Conservation (phyloP, 2,888 invertebrate genomes). For the Ommatoiulus sabulosus region DNA sequence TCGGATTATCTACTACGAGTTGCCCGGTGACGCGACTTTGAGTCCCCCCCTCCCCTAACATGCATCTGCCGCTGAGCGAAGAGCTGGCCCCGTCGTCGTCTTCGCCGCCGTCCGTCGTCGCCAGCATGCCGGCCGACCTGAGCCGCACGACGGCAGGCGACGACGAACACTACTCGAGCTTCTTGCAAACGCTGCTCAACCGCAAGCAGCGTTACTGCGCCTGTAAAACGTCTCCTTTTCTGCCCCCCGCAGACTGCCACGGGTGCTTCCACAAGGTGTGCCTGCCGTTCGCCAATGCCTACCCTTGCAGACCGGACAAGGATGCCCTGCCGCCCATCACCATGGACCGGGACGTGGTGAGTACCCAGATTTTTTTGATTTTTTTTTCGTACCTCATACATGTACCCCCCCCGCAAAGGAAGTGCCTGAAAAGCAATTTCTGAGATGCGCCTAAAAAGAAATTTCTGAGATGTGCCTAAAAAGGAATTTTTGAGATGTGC, state of each 20-base stretch:
- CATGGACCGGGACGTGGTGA: slow-evolving; percentile 59
- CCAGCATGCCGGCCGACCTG: background rate
- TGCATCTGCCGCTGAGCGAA: slow-evolving; percentile 56
- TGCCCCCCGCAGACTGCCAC: slow-evolving; percentile 74
- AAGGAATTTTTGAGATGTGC: too few relatives aligned
- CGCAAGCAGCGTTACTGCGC: slow-evolving; percentile 47
- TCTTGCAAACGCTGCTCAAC: slow-evolving; percentile 56
- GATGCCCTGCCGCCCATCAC: slow-evolving; percentile 57
- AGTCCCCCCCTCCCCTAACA: background rate
- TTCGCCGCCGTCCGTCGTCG: slow-evolving; percentile 38
- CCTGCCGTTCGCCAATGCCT: slow-evolving; percentile 65
- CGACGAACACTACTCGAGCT: background rate
- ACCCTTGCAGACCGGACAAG: slow-evolving; percentile 56
- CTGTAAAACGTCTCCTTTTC: slow-evolving; percentile 63
- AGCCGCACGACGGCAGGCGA: background rate
- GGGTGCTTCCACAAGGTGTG: slow-evolving; percentile 76
- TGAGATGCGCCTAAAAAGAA: too few relatives aligned
- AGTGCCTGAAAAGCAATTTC: too few relatives aligned
- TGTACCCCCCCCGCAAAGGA: too few relatives aligned
- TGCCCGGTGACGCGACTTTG: too few relatives aligned
- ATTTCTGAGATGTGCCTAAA: too few relatives aligned
- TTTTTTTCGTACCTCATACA: too few relatives aligned
- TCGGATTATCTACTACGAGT: too few relatives aligned
- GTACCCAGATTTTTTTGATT: background rate
- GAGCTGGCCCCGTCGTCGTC: slow-evolving; percentile 31